phyloP scores from a whole-genome alignment of 2,797 vertebrate species.

The Anguilla marmorata region DNA sequence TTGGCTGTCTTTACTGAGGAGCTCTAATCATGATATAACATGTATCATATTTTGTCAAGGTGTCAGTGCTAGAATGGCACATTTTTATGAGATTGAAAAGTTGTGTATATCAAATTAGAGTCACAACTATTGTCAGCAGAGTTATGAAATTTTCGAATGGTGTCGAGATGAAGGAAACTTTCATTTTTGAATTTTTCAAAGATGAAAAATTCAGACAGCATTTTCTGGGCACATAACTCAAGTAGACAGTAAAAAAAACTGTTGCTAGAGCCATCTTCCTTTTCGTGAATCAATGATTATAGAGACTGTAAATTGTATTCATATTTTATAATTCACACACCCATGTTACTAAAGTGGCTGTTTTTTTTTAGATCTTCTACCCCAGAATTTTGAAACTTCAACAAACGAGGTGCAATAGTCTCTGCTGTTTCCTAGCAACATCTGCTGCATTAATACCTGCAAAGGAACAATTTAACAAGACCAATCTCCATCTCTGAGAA shows the following conservation, averaged over 20 bases:
- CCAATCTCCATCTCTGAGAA: neutral
- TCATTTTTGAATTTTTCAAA: neutral
- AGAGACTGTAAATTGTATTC: neutral
- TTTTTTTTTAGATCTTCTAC: neutral
- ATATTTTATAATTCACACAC: neutral
- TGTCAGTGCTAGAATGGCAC: neutral
- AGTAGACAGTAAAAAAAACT: neutral
- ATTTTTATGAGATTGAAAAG: neutral
- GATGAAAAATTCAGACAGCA: neutral
- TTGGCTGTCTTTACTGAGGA: slow-evolving; percentile 3
- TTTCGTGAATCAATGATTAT: neutral
- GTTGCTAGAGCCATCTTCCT: neutral
- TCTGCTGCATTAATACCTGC: slow-evolving; percentile 1
- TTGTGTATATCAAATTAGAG: slow-evolving; percentile 5
- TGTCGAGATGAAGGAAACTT: neutral
- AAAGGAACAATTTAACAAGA: neutral
- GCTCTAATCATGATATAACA: slow-evolving; percentile 8
- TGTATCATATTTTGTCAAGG: slow-evolving; percentile 6
- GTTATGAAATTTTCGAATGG: neutral
- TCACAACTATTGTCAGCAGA: neutral
- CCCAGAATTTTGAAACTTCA: neutral
- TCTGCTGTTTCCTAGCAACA: slow-evolving; percentile 18
- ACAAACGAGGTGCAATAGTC: neutral
- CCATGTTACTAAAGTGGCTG: slow-evolving; percentile 2
- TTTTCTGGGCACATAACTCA: neutral